phyloP scores from a whole-genome alignment of 2,888 invertebrate species.

The Eupithecia subfuscata region DNA sequence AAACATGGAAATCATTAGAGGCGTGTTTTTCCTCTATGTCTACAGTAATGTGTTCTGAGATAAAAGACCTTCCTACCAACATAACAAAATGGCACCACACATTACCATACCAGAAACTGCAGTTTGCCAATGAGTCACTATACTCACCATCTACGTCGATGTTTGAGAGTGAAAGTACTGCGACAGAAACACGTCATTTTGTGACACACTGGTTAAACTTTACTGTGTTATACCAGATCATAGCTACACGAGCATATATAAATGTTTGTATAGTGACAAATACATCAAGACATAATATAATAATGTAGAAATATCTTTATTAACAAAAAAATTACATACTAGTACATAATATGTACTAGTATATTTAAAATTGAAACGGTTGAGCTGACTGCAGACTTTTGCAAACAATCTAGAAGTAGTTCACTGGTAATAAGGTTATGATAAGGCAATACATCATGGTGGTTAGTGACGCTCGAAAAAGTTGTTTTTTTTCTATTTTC shows the following conservation, averaged over 20 bases:
- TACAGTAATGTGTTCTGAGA: background rate
- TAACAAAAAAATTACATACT: background rate
- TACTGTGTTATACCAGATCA: background rate
- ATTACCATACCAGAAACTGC: background rate
- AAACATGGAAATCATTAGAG: background rate
- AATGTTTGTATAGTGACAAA: background rate
- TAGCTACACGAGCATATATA: too few species aligned
- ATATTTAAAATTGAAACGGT: too few species aligned
- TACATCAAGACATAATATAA: background rate
- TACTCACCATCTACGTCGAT: background rate
- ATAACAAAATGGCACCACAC: background rate
- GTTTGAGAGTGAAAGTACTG: constrained; percentile 24
- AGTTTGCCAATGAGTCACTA: constrained; percentile 9
- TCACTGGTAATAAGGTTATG: background rate
- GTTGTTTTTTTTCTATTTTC: too few species aligned
- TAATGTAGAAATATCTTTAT: background rate
- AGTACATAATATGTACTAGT: too few species aligned
- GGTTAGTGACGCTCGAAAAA: too few species aligned
- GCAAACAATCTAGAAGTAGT: too few species aligned
- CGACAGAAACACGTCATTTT: constrained; percentile 12
- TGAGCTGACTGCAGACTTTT: too few species aligned
- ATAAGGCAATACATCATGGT: too few species aligned
- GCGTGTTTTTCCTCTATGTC: background rate
- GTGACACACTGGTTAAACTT: constrained; percentile 15
- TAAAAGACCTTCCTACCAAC: background rate